A percentile compares a stretch with the other conserved stretches of the same genome.
Conservation (phyloP, 1,140 invertebrate species). For the Dendroctonus valens region DNA sequence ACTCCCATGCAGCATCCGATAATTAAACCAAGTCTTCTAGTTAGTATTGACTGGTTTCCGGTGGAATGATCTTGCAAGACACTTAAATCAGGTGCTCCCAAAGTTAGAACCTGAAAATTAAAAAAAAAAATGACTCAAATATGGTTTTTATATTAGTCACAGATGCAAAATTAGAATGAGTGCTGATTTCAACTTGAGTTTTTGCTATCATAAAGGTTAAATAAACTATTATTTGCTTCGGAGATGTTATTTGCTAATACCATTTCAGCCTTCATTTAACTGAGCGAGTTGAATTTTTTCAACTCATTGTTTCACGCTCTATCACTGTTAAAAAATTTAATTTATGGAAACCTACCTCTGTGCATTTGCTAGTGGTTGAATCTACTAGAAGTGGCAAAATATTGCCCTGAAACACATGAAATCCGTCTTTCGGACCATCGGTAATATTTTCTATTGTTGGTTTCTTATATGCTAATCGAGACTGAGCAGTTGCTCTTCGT, state of each 20-base stretch:
- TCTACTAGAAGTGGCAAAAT: conserved; percentile 67
- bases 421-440: conserved; percentile 52
- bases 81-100: conserved; percentile 64
- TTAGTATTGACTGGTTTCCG: conserved; percentile 43
- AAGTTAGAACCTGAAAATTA: conserved; percentile 53
- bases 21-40: no score
- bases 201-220: no score
- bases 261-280: no score
- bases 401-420: conserved; percentile 52
- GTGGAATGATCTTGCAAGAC: conserved; percentile 6
- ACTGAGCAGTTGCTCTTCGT: conserved; percentile 40
- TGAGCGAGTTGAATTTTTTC: no score
- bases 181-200: no score
- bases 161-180: no score
- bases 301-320: no score
- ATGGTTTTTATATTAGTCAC: neutral
- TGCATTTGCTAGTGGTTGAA: conserved; percentile 71
- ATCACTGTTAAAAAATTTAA: neutral
- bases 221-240: no score
- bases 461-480: conserved; percentile 53
- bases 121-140: neutral
- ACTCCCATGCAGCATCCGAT: no score
- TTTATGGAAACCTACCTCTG: conserved; percentile 56
- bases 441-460: conserved; percentile 53
- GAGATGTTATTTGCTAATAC: no score